Base-by-base conservation (phyloP, 23 tunicate genomes). In the Phallusia fumigata region DNA sequence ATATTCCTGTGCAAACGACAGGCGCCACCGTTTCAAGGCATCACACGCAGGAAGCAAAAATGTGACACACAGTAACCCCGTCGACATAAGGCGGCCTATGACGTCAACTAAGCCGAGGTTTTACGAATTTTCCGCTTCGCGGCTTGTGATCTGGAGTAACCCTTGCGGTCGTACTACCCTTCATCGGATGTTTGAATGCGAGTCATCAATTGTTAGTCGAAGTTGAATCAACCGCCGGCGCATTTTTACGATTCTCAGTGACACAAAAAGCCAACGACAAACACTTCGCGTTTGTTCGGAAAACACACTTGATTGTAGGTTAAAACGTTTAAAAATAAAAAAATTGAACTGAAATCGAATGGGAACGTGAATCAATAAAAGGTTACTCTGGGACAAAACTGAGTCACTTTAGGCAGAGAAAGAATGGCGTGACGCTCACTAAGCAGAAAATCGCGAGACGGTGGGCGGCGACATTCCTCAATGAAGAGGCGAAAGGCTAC, bases 51-150 rank as follows among this genome's bases (percentile, higher is more conserved):
- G 69, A 6, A 3, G 15, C 69, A 22, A 58, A 40, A 21, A 58
- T 24, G 69, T 58, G 69, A 58, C 69, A 8, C 11, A 58, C 69
- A 58, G 28, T 58, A 58, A 58, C 69, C 69, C 58, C 69, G 69
- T 6, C 69, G 28, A 58, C 10, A 10, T 6, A 13, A 22, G 15
- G 69, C 69, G 28, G 69, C 69, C 69, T 58, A 24, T 58, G 26
- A 24, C 69, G 69, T 22, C 28, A 3, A 58, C 26, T 58, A 16
- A 22, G 69, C 69, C 47, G n/a, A n/a, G n/a, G n/a, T n/a, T n/a
- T n/a, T n/a, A n/a, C 15, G 58, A 13, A 51, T 51, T 51, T 51
- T 51, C 58, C 58, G 58, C 58, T 51, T 51, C 18, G 58, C 18
- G 15, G 58, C 18, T 18, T 15, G 58, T 51, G 58, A 51, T 51